Percentiles rank a stretch among this genome's conserved stretches.
Conservation (phyloP, 2,797 vertebrate genomes). For the Esox lucius region DNA sequence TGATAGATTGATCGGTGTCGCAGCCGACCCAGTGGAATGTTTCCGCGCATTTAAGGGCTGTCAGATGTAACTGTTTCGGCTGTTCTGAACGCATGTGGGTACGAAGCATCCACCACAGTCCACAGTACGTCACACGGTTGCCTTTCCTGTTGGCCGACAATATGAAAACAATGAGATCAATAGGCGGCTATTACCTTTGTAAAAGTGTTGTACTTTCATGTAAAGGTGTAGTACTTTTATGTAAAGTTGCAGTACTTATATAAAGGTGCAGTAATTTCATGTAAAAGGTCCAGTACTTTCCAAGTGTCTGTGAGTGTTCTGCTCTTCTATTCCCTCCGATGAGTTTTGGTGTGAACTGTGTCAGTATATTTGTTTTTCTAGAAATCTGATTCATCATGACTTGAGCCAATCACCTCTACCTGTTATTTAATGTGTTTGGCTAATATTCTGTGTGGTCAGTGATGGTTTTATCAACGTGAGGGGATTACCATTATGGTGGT, state of each 20-base stretch:
- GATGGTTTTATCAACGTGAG: constrained; percentile 22
- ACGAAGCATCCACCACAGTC: not conserved
- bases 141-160: constrained; percentile 12
- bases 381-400: too few relatives aligned
- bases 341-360: not conserved
- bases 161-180: constrained; percentile 2
- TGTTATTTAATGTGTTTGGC: constrained; percentile 21
- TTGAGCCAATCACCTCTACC: constrained; percentile 18
- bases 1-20: not conserved
- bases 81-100: not conserved
- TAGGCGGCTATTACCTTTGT: constrained; percentile 8
- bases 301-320: not conserved
- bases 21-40: not conserved
- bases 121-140: not conserved
- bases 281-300: not conserved
- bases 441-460: constrained; percentile 22
- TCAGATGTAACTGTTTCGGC: not conserved
- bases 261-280: constrained; percentile 15
- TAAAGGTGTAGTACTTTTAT: constrained; percentile 15
- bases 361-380: too few relatives aligned
- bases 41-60: not conserved
- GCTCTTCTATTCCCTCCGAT: constrained; percentile 10
- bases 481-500: constrained; percentile 53
- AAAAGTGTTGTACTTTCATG: not conserved
- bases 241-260: not conserved